Base-by-base conservation (phyloP, 2,888 invertebrate species). In the Drosophila subquinaria region DNA sequence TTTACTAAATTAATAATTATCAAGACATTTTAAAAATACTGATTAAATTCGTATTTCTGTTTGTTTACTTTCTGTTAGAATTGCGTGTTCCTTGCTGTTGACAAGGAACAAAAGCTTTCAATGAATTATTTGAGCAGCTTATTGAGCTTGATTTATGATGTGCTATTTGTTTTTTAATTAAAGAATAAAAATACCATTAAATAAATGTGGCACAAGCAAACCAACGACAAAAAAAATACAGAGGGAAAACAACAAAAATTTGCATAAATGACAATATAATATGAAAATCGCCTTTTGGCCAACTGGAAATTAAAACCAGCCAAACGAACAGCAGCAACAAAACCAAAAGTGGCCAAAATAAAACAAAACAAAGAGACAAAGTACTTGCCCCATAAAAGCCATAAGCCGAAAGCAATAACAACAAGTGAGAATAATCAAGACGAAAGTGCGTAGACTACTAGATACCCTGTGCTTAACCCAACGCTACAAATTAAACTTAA, bases 161-260 rank as follows among this genome's bases (percentile, higher is more conserved):
- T 68, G 56, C 48, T 48, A 53, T 61, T 73, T 68, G 45, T 52
- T 43, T 78, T 73, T 73, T 61, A 78, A 76, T 73, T 73, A 72
- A 53, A 43, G 52, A 60, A 63, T 60, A 60, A 78, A 73, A 64
- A 6, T 23, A 2, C 45, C 38, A 66, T 57, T 62, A 61, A 62
- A 65, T 45, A 65, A 42, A 52, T 57, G 64, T 64, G 64, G 17
- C 48, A 23, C 57, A 48, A 10, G 23, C 36, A 62, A 27, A 11
- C 9, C 30, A 8, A 30, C 30, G 30, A 15, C n/a, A 43, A 52
- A 15, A 48, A 36, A 61, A 69, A 27, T 23, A 27, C 11, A 4
- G 35, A 3, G 23, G 36, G 11, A 20, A 33, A 11, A 30, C 30
- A 42, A 23, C 45, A 48, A 40, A 35, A 60, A 66, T 57, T 64